Evolutionary conservation across 2,113 vertebrate genomes (phyloP).

Genomic region (Actinemys pallida): DNA sequence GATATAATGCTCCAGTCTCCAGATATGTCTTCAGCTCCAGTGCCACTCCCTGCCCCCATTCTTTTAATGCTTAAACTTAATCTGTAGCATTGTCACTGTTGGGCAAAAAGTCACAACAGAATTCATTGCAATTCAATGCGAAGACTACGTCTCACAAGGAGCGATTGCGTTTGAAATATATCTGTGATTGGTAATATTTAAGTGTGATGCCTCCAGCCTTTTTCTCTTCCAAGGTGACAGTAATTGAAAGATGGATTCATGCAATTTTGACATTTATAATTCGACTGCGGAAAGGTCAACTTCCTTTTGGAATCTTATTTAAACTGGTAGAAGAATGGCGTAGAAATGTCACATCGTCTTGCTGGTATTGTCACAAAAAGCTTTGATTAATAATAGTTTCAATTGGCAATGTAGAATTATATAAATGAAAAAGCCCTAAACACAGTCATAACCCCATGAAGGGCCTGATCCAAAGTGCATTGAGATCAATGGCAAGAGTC

Average conservation of each 20-base stretch:
- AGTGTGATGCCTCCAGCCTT: slow-evolving; percentile 34
- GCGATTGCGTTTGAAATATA: slow-evolving; percentile 41
- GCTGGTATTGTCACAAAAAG: slow-evolving; percentile 34
- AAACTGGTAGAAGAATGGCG: slow-evolving; percentile 31
- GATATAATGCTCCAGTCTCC: not conserved
- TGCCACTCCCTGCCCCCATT: not conserved
- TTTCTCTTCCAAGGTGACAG: slow-evolving; percentile 68
- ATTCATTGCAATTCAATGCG: not conserved
- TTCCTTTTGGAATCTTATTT: slow-evolving; percentile 51
- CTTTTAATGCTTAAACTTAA: not conserved
- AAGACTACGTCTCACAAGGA: slow-evolving; percentile 1
- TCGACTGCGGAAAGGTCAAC: slow-evolving; percentile 66
- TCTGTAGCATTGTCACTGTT: not conserved
- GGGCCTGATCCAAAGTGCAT: not conserved
- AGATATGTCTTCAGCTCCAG: not conserved
- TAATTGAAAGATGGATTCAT: slow-evolving; percentile 64
- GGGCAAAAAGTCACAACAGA: not conserved
- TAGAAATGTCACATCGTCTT: slow-evolving; percentile 57
- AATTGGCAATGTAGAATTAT: slow-evolving; percentile 43
- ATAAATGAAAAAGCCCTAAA: not conserved
- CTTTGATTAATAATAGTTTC: slow-evolving; percentile 66
- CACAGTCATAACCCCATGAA: not conserved
- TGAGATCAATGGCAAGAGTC: not conserved
- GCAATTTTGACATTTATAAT: slow-evolving; percentile 75
- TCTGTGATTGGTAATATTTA: slow-evolving; percentile 54